Percentiles rank a stretch among this genome's conserved stretches.
Conservation (phyloP, 2,797 vertebrate genomes). For the Microhierax caerulescens region DNA sequence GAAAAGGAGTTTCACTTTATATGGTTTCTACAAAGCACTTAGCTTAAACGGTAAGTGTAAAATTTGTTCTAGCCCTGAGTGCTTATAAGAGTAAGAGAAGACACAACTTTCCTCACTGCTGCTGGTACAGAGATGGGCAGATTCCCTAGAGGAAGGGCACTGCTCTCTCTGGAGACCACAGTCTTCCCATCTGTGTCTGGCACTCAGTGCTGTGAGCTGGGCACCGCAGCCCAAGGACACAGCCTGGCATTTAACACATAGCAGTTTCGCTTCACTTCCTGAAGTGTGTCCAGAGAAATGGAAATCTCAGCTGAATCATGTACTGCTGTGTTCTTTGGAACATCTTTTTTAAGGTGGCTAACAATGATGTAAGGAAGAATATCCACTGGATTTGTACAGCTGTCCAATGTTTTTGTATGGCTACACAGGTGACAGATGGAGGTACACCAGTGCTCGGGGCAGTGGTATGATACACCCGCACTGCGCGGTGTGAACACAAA, state of each 20-base stretch:
- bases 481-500: neutral
- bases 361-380: neutral
- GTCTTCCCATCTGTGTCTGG: neutral
- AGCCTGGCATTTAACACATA: neutral
- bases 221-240: neutral
- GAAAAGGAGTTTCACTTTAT: neutral
- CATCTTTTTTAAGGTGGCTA: neutral
- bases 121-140: neutral
- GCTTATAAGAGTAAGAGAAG: neutral
- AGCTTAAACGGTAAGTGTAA: neutral
- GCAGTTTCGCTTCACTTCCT: neutral
- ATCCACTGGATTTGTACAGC: neutral
- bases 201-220: neutral
- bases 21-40: neutral
- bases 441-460: neutral
- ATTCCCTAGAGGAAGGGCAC: neutral
- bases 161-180: neutral
- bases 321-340: neutral
- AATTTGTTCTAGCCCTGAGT: neutral
- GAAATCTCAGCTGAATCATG: neutral
- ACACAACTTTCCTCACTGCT: neutral
- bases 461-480: neutral
- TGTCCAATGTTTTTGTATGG: neutral
- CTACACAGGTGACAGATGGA: neutral
- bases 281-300: neutral